Base-by-base conservation (phyloP, 2,888 invertebrate genomes). In the Temnothorax unifasciatus region DNA sequence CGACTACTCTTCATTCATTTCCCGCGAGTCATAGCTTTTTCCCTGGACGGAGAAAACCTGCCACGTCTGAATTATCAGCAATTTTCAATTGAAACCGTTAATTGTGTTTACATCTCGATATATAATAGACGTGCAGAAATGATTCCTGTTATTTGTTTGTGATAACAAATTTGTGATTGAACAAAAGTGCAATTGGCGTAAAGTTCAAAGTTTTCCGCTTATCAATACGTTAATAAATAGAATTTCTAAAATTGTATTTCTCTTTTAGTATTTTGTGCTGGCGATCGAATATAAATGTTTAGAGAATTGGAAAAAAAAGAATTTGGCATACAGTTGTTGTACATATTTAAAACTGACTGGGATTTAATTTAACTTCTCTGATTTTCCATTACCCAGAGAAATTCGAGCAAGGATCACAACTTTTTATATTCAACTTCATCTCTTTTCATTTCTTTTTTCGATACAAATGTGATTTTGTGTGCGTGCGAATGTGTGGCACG, bases 11-110 rank as follows among this genome's bases (percentile, higher is more conserved):
- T 54, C 41, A 29, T 18, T 69, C 63, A 76, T 76, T 82, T 76
- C 79, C 79, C 41, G 34, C 54, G 77, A 73, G 25, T 71, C 63
- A 66, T 52, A 38, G 47, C 38, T 81, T 81, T 79, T 79, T 79
- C 21, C 29, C 47, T 29, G 57, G 47, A 34, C 41, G 34, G 15
- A 29, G 21, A 71, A 79, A 21, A 44, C 47, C 38, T 71, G 21
- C 13, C 18, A 34, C 9, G n/a, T 66, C 34, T 71, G 44, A 69
- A 59, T 59, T 50, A 54, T 54, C n/a, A 47, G 34, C 59, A 34
- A 6, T 34, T 34, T 34, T 34, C 6, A 38, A 44, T 54, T n/a
- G 52, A 77, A 68, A 77, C 63, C n/a, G 25, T 13, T 29, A 29
- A 29, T 29, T 47, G 3, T 38, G 11, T 75, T 75, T 76, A 64